Percentiles rank a stretch among this genome's conserved stretches.
phyloP scores from a whole-genome alignment of 1,140 invertebrate genomes.

The Drosophila kohkoa region DNA sequence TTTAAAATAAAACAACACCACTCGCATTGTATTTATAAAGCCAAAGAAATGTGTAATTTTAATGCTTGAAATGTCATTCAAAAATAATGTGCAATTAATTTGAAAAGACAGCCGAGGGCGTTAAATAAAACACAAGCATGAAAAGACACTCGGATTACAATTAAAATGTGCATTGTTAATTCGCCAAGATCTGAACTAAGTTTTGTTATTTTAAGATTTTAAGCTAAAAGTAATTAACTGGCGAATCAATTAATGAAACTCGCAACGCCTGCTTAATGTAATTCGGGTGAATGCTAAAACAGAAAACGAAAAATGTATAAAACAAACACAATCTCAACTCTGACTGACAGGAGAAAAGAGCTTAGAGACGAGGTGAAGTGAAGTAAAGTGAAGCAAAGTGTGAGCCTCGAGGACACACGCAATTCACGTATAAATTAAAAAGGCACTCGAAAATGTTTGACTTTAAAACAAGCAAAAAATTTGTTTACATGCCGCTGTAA shows the following conservation, averaged over 20 bases:
- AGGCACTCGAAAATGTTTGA: background rate
- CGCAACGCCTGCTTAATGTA: background rate
- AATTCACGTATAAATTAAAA: conserved; percentile 22
- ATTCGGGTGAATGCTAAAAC: background rate
- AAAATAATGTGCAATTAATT: background rate
- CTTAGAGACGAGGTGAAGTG: too few relatives aligned
- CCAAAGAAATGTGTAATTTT: conserved; percentile 7
- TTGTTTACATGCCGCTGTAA: conserved; percentile 4
- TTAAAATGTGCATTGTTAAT: background rate
- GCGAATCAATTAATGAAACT: conserved; percentile 7
- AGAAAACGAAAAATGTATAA: background rate
- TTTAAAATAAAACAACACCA: conserved; percentile 3
- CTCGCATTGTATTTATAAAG: background rate
- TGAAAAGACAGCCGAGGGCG: background rate
- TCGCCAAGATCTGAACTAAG: background rate
- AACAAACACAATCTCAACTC: background rate
- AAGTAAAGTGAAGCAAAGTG: background rate
- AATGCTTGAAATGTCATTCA: background rate
- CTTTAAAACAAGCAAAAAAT: conserved; percentile 16
- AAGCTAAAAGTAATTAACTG: conserved; percentile 17
- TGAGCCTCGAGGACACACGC: background rate
- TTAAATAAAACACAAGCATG: background rate
- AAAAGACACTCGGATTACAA: background rate
- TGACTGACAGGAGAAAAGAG: background rate
- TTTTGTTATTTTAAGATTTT: background rate